Evolutionary conservation across 2,797 vertebrate species (phyloP).

Genomic region (Sus cebifrons): DNA sequence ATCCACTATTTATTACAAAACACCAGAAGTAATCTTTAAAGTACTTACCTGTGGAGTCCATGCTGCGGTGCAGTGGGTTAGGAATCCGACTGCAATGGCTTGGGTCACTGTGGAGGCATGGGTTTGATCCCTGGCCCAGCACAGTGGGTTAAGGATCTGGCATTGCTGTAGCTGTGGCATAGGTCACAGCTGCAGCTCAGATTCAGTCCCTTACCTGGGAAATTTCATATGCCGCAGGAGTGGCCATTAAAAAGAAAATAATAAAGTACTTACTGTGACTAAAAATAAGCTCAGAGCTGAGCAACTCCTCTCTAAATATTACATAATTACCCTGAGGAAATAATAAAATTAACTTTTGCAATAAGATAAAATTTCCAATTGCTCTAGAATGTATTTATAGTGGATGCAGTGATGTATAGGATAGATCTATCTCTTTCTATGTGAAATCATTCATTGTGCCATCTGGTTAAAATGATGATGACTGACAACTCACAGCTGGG

Average conservation of each 20-base stretch:
- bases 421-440: background rate
- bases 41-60: background rate
- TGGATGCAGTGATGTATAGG: background rate
- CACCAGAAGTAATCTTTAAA: background rate
- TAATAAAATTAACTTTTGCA: background rate
- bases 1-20: background rate
- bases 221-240: too few relatives aligned
- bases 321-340: background rate
- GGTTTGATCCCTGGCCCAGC: too few relatives aligned
- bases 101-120: too few relatives aligned
- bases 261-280: background rate
- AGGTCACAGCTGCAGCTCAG: too few relatives aligned
- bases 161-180: too few relatives aligned
- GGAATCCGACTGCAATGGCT: too few relatives aligned
- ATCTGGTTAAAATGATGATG: background rate
- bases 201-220: too few relatives aligned
- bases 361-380: background rate
- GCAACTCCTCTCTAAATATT: background rate
- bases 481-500: background rate
- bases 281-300: background rate
- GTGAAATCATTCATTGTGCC: background rate
- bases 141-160: too few relatives aligned
- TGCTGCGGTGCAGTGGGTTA: too few relatives aligned
- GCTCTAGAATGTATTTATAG: background rate
- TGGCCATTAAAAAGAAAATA: too few relatives aligned